Evolutionary conservation across 2,888 invertebrate genomes (phyloP).

Genomic region (Nephrotoma appendiculata): DNA sequence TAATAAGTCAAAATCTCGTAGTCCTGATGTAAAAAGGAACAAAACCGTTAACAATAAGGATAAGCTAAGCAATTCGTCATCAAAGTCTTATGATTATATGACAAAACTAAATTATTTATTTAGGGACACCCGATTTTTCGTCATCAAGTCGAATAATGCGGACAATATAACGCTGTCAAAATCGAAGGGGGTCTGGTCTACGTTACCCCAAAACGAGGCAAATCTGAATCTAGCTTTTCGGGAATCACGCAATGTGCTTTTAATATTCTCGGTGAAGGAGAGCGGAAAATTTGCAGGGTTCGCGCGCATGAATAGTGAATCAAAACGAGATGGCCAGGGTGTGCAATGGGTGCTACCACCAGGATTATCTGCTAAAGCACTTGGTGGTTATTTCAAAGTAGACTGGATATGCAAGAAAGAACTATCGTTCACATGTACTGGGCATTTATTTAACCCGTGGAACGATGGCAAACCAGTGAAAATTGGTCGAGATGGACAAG

Average conservation of each 20-base stretch:
- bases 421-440: slow-evolving; percentile 78
- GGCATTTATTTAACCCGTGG: slow-evolving; percentile 93
- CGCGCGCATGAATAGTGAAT: slow-evolving; percentile 78
- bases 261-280: slow-evolving; percentile 96
- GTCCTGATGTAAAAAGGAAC: slow-evolving; percentile 23
- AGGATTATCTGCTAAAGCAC: slow-evolving; percentile 78
- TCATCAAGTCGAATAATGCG: slow-evolving; percentile 95
- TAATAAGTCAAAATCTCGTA: slow-evolving; percentile 12
- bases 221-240: slow-evolving; percentile 89
- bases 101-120: slow-evolving; percentile 89
- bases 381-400: slow-evolving; percentile 91
- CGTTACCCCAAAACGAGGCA: slow-evolving; percentile 91
- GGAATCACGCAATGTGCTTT: slow-evolving; percentile 83
- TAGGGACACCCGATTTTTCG: slow-evolving; percentile 85
- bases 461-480: slow-evolving; percentile 98
- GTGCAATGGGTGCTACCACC: slow-evolving; percentile 92
- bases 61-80: slow-evolving; percentile 26
- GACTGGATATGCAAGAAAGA: slow-evolving; percentile 97
- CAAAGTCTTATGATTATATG: slow-evolving; percentile 68
- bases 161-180: slow-evolving; percentile 93
- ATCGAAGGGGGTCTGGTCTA: slow-evolving; percentile 94
- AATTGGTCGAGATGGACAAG: slow-evolving; percentile 97
- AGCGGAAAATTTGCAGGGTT: slow-evolving; percentile 90
- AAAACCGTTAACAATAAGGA: background rate
- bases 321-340: slow-evolving; percentile 76